A percentile compares a stretch with the other conserved stretches of the same genome.
Conservation (phyloP, 2,888 invertebrate genomes). For the Agrotis segetum region DNA sequence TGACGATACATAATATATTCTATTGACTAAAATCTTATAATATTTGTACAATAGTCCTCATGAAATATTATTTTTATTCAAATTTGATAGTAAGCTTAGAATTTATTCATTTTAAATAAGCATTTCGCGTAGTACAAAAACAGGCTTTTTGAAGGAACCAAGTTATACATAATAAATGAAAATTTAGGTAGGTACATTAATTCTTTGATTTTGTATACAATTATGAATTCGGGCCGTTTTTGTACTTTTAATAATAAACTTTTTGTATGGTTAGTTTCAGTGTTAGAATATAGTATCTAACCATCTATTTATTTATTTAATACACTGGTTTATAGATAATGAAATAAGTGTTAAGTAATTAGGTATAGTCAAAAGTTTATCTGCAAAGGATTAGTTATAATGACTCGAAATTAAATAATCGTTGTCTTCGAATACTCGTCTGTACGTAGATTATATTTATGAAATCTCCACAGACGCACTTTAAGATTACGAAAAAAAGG, state of each 20-base stretch:
- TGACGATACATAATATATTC: slow-evolving; percentile 61
- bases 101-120: slow-evolving; percentile 62
- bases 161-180: slow-evolving; percentile 16
- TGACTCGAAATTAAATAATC: slow-evolving; percentile 15
- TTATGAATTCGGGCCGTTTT: slow-evolving; percentile 54
- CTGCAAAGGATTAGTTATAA: slow-evolving; percentile 5
- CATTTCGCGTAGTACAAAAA: slow-evolving; percentile 68
- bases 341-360: slow-evolving; percentile 41
- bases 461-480: background rate
- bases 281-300: slow-evolving; percentile 39
- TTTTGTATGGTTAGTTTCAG: slow-evolving; percentile 43
- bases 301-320: slow-evolving; percentile 47
- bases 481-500: background rate
- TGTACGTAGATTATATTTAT: background rate
- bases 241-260: slow-evolving; percentile 57
- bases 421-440: slow-evolving; percentile 23
- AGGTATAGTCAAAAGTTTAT: slow-evolving; percentile 46
- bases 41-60: slow-evolving; percentile 79
- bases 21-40: slow-evolving; percentile 75
- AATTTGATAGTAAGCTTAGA: slow-evolving; percentile 63
- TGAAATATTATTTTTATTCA: slow-evolving; percentile 64
- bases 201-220: slow-evolving; percentile 33
- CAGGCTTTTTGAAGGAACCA: slow-evolving; percentile 39
- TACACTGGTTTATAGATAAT: slow-evolving; percentile 62
- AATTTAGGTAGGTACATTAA: slow-evolving; percentile 27